These are phyloP conservation scores for Aegithalos caudatus DNA, from an alignment of 2,113 vertebrate species.

Conservation along the genomic window DNA sequence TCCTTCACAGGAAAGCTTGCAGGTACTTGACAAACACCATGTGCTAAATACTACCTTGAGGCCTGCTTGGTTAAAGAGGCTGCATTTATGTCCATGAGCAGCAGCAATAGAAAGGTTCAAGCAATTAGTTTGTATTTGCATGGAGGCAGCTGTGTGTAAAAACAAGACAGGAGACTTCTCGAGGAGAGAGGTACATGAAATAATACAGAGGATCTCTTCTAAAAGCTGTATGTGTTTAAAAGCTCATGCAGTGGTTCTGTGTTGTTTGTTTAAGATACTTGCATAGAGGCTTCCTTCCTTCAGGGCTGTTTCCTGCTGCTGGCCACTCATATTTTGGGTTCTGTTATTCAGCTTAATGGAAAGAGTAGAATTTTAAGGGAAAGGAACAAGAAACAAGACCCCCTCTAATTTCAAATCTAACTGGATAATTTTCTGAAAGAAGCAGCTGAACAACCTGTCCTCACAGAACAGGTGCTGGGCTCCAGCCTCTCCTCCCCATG, in stretches of 20 bases:
- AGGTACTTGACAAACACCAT: neutral
- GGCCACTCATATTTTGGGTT: neutral
- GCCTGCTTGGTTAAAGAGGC: neutral
- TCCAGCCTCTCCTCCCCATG: neutral
- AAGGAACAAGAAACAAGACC: neutral
- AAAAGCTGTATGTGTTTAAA: neutral
- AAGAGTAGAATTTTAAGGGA: neutral
- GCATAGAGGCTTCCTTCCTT: neutral
- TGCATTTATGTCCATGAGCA: neutral
- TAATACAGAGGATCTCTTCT: neutral
- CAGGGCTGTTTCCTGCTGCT: neutral
- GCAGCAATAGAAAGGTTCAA: neutral
- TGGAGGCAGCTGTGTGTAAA: neutral
- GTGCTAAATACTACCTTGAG: neutral
- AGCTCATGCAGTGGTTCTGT: neutral
- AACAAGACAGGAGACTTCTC: neutral
- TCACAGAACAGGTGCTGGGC: neutral
- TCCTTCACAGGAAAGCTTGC: neutral
- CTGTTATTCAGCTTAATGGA: neutral
- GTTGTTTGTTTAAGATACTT: neutral
- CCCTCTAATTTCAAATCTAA: neutral
- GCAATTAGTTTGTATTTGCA: neutral
- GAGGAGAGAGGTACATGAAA: neutral
- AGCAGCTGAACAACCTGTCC: neutral
- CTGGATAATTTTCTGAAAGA: neutral